Conservation (phyloP, 2,797 vertebrate genomes). For the Dermochelys coriacea region DNA sequence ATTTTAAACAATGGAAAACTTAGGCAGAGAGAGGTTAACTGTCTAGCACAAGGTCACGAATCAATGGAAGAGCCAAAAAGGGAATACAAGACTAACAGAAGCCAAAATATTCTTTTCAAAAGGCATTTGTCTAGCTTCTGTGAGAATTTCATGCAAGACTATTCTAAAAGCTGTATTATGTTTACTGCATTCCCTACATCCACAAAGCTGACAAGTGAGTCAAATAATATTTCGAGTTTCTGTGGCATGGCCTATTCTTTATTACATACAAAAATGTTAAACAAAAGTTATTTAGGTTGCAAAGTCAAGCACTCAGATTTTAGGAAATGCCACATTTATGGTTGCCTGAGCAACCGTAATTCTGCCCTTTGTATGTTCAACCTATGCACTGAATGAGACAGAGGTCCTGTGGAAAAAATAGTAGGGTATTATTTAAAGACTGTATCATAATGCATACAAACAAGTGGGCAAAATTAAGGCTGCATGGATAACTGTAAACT, state of each 20-base stretch:
- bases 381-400: not conserved
- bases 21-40: not conserved
- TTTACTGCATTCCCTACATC: not conserved
- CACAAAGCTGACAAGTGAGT: not conserved
- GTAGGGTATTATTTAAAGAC: not conserved
- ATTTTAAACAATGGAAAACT: not conserved
- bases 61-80: not conserved
- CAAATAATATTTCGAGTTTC: not conserved
- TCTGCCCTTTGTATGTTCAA: not conserved
- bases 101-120: not conserved
- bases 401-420: too few species aligned
- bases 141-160: not conserved
- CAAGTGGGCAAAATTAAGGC: not conserved
- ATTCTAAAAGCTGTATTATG: not conserved
- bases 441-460: not conserved
- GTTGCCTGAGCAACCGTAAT: not conserved
- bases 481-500: rapidly evolving
- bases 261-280: not conserved
- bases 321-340: not conserved
- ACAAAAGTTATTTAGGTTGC: not conserved
- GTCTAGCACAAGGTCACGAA: not conserved
- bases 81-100: not conserved
- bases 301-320: not conserved
- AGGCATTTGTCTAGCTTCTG: not conserved
- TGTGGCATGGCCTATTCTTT: not conserved